Evolutionary conservation across 1,140 invertebrate species (phyloP), one percentile per base, ranked within the genome.

Genomic region (Papilio polytes): DNA sequence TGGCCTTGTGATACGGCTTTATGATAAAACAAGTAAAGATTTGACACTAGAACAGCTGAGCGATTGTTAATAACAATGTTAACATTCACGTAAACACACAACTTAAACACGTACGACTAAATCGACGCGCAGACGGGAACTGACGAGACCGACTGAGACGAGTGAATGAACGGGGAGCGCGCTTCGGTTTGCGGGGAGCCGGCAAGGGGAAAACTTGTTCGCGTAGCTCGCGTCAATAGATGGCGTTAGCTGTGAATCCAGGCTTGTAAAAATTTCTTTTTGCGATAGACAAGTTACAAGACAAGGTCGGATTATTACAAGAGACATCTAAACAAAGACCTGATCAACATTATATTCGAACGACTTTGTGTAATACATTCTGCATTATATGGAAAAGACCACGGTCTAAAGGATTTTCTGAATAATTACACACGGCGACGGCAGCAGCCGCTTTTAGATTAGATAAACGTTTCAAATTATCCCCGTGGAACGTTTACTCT

Each of bases 31-130:
- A 12, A 85, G 63, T 80, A 80, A 41, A 79, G 83, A 78, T 86
- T 87, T 82, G 87, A 92, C 90, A 94, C 87, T 78, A 88, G 88
- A 93, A 92, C 92, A 94, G 92, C 92, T 93, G 92, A 88, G 92
- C 91, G 91, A 88, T 86, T 92, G 90, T 91, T 93, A 90, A 85
- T 90, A 92, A 94, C 91, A 94, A 92, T 91, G 86, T 87, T 87
- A 91, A 83, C 92, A 89, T 85, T 88, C 87, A 83, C 86, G 84
- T 84, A 83, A 82, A 83, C 59, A 80, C 20, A 66, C 53, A 80
- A 20, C n/a, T 20, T 78, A 56, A 36, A 82, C 74, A 78, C 85
- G 83, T 85, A 41, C 46, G 10, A 26, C 77, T 73, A 20, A 80
- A 77, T 78, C 88, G 86, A 66, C 86, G 87, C 83, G 85, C 88